Percentiles rank a stretch among this genome's conserved stretches.
phyloP scores from a whole-genome alignment of 2,797 vertebrate species.

The Dromococcyx pavoninus region DNA sequence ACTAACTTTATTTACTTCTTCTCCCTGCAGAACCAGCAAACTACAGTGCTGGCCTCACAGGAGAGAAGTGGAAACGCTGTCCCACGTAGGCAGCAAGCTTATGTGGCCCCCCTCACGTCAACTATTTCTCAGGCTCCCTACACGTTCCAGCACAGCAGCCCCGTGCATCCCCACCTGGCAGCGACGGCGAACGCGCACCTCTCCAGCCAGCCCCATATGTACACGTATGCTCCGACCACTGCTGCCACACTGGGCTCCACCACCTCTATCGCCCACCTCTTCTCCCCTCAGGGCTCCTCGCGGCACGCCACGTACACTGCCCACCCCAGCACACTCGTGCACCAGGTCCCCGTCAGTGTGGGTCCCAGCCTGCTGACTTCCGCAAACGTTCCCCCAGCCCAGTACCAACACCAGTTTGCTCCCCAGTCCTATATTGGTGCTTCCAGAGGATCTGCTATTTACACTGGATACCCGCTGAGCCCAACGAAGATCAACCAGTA shows the following conservation, averaged over 20 bases:
- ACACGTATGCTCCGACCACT: slow-evolving; percentile 89
- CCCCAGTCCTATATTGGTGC: slow-evolving; percentile 87
- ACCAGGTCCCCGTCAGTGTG: slow-evolving; percentile 87
- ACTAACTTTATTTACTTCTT: neutral
- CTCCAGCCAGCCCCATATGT: slow-evolving; percentile 85
- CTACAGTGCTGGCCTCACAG: slow-evolving; percentile 84
- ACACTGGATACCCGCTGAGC: slow-evolving; percentile 92
- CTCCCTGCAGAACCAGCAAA: slow-evolving; percentile 84
- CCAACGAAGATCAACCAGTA: slow-evolving; percentile 95
- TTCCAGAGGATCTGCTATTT: slow-evolving; percentile 87
- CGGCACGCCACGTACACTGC: slow-evolving; percentile 83
- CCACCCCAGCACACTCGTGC: slow-evolving; percentile 90
- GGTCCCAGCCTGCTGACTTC: slow-evolving; percentile 84
- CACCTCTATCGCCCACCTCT: slow-evolving; percentile 92
- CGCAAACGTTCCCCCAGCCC: slow-evolving; percentile 83
- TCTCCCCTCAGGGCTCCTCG: slow-evolving; percentile 84
- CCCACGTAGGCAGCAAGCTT: slow-evolving; percentile 87
- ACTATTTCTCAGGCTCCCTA: slow-evolving; percentile 87
- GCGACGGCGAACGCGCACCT: slow-evolving; percentile 82
- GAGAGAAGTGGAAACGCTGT: slow-evolving; percentile 82
- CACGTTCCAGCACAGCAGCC: slow-evolving; percentile 88
- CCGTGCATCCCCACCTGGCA: slow-evolving; percentile 85
- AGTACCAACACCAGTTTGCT: slow-evolving; percentile 91
- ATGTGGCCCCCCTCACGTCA: slow-evolving; percentile 84
- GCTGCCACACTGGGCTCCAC: slow-evolving; percentile 91